A percentile compares a stretch with the other conserved stretches of the same genome.
phyloP scores from a whole-genome alignment of 1,140 invertebrate genomes.

The Himalopsyche phryganea region DNA sequence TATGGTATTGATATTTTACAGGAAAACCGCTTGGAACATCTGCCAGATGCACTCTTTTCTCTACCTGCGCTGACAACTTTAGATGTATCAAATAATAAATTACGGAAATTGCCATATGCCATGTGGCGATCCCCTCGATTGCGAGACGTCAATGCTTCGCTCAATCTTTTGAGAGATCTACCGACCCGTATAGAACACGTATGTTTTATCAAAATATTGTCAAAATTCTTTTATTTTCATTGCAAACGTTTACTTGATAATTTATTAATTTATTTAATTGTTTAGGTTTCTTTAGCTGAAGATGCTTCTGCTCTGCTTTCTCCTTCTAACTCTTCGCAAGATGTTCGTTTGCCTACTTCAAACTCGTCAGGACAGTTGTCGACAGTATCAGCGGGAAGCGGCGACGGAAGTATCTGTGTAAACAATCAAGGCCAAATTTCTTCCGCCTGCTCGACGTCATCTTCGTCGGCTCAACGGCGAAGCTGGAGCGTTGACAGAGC shows the following conservation, averaged over 20 bases:
- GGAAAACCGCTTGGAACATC: conserved; percentile 78
- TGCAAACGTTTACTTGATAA: neutral
- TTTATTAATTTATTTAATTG: conserved; percentile 5
- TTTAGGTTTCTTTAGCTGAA: conserved; percentile 30
- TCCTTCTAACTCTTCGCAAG: conserved; percentile 20
- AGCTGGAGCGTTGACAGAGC: conserved; percentile 31
- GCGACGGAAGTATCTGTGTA: neutral
- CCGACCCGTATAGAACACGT: conserved; percentile 50
- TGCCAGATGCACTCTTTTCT: conserved; percentile 78
- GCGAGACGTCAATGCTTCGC: conserved; percentile 85
- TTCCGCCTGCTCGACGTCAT: neutral
- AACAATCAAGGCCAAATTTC: neutral
- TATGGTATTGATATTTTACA: too few species aligned
- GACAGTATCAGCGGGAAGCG: neutral
- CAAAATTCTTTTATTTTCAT: neutral
- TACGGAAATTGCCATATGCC: conserved; percentile 78
- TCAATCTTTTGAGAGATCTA: conserved; percentile 84
- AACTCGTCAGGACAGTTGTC: conserved; percentile 30
- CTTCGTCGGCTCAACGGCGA: conserved; percentile 17
- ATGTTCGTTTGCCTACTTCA: conserved; percentile 17
- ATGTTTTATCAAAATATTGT: neutral
- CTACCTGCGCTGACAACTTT: conserved; percentile 77
- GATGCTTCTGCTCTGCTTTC: conserved; percentile 21
- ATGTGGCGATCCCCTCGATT: conserved; percentile 89
- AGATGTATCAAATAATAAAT: conserved; percentile 91